These are phyloP conservation scores for Phymastichus coffea DNA, from an alignment of 1,140 invertebrate genomes.

Conservation along the genomic window DNA sequence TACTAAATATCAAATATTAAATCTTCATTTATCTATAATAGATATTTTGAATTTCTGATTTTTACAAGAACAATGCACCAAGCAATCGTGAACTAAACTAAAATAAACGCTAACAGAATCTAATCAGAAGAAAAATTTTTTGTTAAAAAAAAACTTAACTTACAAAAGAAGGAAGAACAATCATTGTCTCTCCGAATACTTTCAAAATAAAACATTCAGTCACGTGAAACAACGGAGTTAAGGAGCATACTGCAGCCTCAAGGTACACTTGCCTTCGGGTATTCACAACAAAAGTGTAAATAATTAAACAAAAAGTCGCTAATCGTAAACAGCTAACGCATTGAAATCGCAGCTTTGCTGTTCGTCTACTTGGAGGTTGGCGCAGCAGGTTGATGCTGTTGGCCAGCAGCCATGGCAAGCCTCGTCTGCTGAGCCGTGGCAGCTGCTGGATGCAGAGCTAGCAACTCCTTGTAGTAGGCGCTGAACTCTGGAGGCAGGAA, in stretches of 20 bases:
- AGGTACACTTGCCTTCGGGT: not conserved
- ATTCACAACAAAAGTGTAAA: no score
- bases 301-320: no score
- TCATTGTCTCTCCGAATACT: no score
- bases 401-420: conserved; percentile 41
- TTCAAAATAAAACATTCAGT: not conserved
- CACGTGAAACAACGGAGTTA: not conserved
- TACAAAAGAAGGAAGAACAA: no score
- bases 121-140: not conserved
- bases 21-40: not conserved
- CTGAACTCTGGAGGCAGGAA: conserved; percentile 49
- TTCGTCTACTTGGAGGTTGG: conserved; percentile 51
- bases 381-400: conserved; percentile 45
- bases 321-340: not conserved
- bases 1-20: not conserved
- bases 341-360: conserved; percentile 13
- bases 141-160: no score
- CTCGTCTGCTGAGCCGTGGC: conserved; percentile 39
- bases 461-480: conserved; percentile 53
- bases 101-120: not conserved
- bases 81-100: not conserved
- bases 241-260: not conserved
- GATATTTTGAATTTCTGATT: not conserved
- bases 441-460: conserved; percentile 39
- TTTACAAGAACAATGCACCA: not conserved